Conservation (phyloP, 2,888 invertebrate genomes). For the Nephrocerus scutellatus region DNA sequence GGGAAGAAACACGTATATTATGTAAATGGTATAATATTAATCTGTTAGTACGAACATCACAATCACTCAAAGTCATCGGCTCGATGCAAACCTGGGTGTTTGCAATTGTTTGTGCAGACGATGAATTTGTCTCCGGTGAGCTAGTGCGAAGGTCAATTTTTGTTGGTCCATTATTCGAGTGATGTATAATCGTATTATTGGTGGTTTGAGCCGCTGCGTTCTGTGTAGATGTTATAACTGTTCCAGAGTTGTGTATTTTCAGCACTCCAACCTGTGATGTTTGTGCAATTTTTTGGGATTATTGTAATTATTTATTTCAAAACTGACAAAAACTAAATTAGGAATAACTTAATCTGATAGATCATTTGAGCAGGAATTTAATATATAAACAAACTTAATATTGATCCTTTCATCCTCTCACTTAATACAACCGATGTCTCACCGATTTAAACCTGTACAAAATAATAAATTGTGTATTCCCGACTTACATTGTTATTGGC, state of each 20-base stretch:
- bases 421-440: too few species aligned
- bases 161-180: slow-evolving; percentile 44
- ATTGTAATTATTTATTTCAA: too few species aligned
- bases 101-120: slow-evolving; percentile 41
- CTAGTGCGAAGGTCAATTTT: slow-evolving; percentile 46
- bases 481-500: slow-evolving; percentile 24
- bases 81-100: slow-evolving; percentile 72
- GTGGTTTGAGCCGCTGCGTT: slow-evolving; percentile 28
- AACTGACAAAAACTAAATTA: too few species aligned
- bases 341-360: too few species aligned
- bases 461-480: too few species aligned
- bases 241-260: slow-evolving; percentile 46
- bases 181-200: slow-evolving; percentile 38
- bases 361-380: too few species aligned
- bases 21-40: slow-evolving; percentile 14
- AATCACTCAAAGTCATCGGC: slow-evolving; percentile 65
- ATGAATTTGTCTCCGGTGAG: slow-evolving; percentile 14
- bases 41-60: slow-evolving; percentile 59
- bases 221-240: slow-evolving; percentile 41
- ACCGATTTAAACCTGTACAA: too few species aligned
- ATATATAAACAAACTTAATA: too few species aligned
- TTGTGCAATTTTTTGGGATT: too few species aligned
- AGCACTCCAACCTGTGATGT: slow-evolving; percentile 47
- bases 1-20: slow-evolving; percentile 15
- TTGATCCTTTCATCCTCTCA: too few species aligned